Evolutionary conservation across 2,113 vertebrate species (phyloP), one percentile per base, ranked within the genome.

Genomic region (Callaeas wilsoni): DNA sequence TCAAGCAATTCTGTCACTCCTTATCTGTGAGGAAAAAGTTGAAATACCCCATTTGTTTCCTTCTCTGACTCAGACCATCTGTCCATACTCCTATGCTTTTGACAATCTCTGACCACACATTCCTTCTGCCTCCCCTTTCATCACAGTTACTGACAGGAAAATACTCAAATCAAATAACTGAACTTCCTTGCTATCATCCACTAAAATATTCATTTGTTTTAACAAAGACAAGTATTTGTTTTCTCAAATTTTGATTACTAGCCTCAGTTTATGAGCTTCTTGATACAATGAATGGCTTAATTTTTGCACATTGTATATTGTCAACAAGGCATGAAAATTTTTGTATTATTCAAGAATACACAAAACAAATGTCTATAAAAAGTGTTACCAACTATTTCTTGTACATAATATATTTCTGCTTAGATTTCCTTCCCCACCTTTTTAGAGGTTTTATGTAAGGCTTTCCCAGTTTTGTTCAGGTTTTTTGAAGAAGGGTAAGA

Each of bases 371-470:
- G 2, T 47, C 49, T 60, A 55, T 4, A 2, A 35, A 74, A 90
- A 74, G 5, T 14, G 18, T 23, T 76, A 41, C 7, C 50, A 87
- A 33, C 6, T 55, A 37, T 22, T 93, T 68, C 25, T 67, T 60
- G 49, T 1, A 50, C 8, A 4, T 0, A 5, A 27, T 30, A 4
- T 39, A 65, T 41, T 76, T 88, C n/a, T 69, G 32, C 20, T 64
- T 0, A 32, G 15, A 18, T 25, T 42, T 57, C 25, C 16, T 32
- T 26, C 44, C 12, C 1, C 5, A 3, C 1, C 2, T 62, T 81
- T 70, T 84, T 32, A 39, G 14, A 12, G 4, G 22, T 14, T 65
- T 41, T 49, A 68, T 30, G 6, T 25, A 30, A 90, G 20, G 16
- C 6, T 71, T 63, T 83, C 41, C 4, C 32, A 87, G 30, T 49